Conservation (phyloP, 2,113 vertebrate genomes). For the Limnothrissa miodon region DNA sequence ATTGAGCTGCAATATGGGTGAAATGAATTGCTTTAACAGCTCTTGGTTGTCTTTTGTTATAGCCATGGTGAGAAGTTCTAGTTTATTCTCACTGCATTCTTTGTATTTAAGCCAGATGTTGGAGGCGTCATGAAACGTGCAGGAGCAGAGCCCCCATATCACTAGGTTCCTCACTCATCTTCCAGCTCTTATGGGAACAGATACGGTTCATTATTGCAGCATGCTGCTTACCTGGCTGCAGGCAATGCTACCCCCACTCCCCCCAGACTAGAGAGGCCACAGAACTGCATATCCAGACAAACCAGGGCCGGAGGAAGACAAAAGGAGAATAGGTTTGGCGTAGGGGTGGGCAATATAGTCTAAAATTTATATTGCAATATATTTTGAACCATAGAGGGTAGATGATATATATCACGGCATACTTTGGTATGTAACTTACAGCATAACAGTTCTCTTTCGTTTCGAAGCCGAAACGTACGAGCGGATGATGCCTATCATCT, state of each 20-base stretch:
- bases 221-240: constrained; percentile 38
- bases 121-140: neutral
- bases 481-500: too few species aligned
- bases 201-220: constrained; percentile 35
- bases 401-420: too few species aligned
- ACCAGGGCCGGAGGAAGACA: neutral
- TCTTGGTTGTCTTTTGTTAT: neutral
- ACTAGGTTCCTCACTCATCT: neutral
- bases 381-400: too few species aligned
- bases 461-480: too few species aligned
- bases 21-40: neutral
- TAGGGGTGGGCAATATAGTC: too few species aligned
- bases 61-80: neutral
- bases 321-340: too few species aligned
- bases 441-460: too few species aligned
- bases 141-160: too few species aligned
- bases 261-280: neutral
- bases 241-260: constrained; percentile 30
- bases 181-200: too few species aligned
- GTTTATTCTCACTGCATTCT: neutral
- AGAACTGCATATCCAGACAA: neutral
- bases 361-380: too few species aligned
- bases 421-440: too few species aligned
- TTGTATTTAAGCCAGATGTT: neutral
- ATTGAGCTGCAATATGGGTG: neutral